Percentiles rank a stretch among this genome's conserved stretches.
These are phyloP conservation scores for Emys orbicularis DNA, from an alignment of 2,797 vertebrate species.

Conservation along the genomic window DNA sequence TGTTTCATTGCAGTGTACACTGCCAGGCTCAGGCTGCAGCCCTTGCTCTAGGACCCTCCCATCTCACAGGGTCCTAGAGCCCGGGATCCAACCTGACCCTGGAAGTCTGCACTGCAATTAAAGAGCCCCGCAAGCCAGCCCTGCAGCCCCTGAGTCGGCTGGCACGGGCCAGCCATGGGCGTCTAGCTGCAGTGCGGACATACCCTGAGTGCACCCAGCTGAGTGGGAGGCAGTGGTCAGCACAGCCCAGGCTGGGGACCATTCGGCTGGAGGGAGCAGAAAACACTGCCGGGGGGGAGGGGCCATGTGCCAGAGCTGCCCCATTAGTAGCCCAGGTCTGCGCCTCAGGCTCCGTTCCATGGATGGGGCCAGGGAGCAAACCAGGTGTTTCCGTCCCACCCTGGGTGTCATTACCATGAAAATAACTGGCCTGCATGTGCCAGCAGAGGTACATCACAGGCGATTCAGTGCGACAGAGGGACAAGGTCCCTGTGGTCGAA, in stretches of 20 bases:
- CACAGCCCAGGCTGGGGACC: neutral
- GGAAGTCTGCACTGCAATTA: neutral
- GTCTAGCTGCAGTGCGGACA: neutral
- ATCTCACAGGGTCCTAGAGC: neutral
- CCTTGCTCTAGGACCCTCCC: neutral
- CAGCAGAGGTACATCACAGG: neutral
- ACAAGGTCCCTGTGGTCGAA: accelerated
- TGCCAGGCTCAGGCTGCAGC: neutral
- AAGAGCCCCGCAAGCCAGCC: neutral
- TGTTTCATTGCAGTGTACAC: neutral
- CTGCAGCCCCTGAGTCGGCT: neutral
- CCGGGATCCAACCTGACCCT: neutral
- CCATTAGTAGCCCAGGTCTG: neutral
- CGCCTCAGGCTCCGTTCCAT: neutral
- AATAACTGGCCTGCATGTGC: neutral
- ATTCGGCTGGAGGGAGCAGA: neutral
- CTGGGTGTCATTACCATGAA: neutral
- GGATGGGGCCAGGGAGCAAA: neutral
- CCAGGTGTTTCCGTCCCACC: neutral
- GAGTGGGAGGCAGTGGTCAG: neutral
- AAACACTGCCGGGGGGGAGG: neutral
- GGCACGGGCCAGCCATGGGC: neutral
- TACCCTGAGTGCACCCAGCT: neutral
- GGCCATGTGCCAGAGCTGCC: neutral
- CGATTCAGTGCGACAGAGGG: neutral